Evolutionary conservation across 2,888 invertebrate species (phyloP), one percentile per base, ranked within the genome.

Genomic region (Carabus problematicus): DNA sequence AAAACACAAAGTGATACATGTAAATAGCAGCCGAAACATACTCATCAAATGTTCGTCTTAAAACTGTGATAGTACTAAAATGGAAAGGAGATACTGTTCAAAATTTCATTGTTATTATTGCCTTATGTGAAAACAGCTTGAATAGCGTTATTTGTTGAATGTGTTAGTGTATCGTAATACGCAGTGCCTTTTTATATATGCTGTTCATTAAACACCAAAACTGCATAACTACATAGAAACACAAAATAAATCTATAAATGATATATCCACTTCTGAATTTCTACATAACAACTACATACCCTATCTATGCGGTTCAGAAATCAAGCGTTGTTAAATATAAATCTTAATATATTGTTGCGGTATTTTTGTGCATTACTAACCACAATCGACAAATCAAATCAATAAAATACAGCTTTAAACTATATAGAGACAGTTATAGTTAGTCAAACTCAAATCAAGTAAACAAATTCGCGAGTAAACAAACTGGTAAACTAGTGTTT

Each of bases 51-150:
- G 29, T 39, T 56, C 40, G 58, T 67, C 67, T 60, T 54, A 59
- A n/a, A 75, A 75, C 80, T 81, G 80, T 81, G 80, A 81, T 81
- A 80, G 69, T 62, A 45, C 41, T 60, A n/a, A 42, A 45, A 11
- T 54, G 41, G 63, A 40, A 74, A 73, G 72, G 75, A 75, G 74
- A 75, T 78, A 77, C 76, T 76, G 75, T 76, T 77, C 75, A 76
- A 76, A 75, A 67, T 42, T 62, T 70, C 8, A 52, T 18, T 73
- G 73, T 74, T 62, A 39, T 74, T 72, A 73, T 74, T 77, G 79
- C 79, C 79, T 79, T 80, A 79, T 75, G 73, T 75, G 72, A 74
- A 75, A 69, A 41, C 73, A 75, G 78, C 76, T 78, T 79, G 75
- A 73, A 70, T 72, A 73, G 64, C 63, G 64, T 70, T 56, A 67